Percentiles rank a stretch among this genome's conserved stretches.
Conservation (phyloP, 2,797 vertebrate species). For the Melanotaenia maccullochi region DNA sequence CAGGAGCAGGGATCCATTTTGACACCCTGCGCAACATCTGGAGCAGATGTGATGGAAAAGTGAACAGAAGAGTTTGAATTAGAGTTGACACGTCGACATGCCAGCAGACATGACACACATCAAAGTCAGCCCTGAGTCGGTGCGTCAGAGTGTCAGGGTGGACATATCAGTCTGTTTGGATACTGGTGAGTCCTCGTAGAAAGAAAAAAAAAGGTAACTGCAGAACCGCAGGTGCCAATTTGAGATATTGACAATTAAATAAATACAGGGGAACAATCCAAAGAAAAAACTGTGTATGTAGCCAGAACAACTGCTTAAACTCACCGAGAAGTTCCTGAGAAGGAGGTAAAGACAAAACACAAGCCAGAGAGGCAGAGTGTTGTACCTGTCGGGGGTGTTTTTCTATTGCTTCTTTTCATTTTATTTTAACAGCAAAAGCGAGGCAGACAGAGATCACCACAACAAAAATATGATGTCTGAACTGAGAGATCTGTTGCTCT, state of each 20-base stretch:
- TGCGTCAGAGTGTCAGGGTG: slow-evolving; percentile 55
- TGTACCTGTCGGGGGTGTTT: slow-evolving; percentile 72
- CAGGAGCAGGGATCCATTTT: slow-evolving; percentile 67
- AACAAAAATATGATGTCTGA: slow-evolving; percentile 71
- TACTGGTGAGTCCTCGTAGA: slow-evolving; percentile 52
- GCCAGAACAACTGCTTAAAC: slow-evolving; percentile 67
- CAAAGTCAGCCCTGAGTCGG: slow-evolving; percentile 47
- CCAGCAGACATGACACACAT: slow-evolving; percentile 64
- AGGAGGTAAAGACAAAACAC: slow-evolving; percentile 34
- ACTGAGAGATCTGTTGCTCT: slow-evolving; percentile 78
- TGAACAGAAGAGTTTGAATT: slow-evolving; percentile 80
- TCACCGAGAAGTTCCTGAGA: slow-evolving; percentile 63
- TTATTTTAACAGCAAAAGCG: slow-evolving; percentile 76
- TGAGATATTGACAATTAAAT: slow-evolving; percentile 71
- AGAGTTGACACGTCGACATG: slow-evolving; percentile 79
- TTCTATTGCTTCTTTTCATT: slow-evolving; percentile 70
- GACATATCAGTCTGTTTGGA: slow-evolving; percentile 77
- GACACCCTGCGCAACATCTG: slow-evolving; percentile 80
- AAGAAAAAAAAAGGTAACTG: slow-evolving; percentile 21
- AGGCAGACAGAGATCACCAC: slow-evolving; percentile 79
- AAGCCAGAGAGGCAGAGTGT: slow-evolving; percentile 45
- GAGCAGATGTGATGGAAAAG: slow-evolving; percentile 77
- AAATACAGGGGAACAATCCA: slow-evolving; percentile 68
- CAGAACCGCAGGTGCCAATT: slow-evolving; percentile 54
- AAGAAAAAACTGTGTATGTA: slow-evolving; percentile 68